Base-by-base conservation (phyloP, 2,797 vertebrate genomes). In the Sparus aurata region DNA sequence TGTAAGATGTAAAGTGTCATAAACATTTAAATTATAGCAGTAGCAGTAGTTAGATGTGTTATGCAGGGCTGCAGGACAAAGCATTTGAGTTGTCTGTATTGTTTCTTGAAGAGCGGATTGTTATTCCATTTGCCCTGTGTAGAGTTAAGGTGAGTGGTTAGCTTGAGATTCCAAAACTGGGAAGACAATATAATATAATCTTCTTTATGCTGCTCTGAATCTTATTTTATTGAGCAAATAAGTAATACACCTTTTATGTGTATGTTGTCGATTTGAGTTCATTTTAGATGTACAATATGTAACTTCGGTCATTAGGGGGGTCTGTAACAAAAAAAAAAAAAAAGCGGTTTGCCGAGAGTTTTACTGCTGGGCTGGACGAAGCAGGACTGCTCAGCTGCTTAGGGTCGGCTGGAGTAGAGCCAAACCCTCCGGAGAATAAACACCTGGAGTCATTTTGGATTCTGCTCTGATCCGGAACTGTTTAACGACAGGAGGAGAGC, bases 1-100 rank as follows among this genome's bases (percentile, higher is more conserved):
- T 53, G 68, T 68, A 46, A 69, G 68, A 65, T 66, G 55, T 59
- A 55, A 69, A 76, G 53, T 67, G 25, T 16, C 22, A 38, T 60
- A 52, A 66, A 69, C 54, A 49, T 66, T 45, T 59, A 8, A 17
- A 67, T 49, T 8, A 60, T 41, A 45, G 52, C 18, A 0, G 10
- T 27, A 4, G 27, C 27, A 27, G 27, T 27, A 45, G 17, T 63
- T 41, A 15, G 30, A 47, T 41, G 15, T 57, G 68, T 45, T 41
- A 25, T 25, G 23, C 27, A 46, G 13, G 3, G 12, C 73, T 64
- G 27, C 18, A n/a, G 63, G 34, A 54, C 3, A 0, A 69, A 38
- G 43, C 60, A 41, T 58, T 17, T 3, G 3, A 5, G 49, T 25
- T 65, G 54, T 57, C 22, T 46, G 6, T n/a, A 22, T 52, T 63